Evolutionary conservation across 2,113 vertebrate genomes (phyloP).

Genomic region (Ahaetulla prasina): DNA sequence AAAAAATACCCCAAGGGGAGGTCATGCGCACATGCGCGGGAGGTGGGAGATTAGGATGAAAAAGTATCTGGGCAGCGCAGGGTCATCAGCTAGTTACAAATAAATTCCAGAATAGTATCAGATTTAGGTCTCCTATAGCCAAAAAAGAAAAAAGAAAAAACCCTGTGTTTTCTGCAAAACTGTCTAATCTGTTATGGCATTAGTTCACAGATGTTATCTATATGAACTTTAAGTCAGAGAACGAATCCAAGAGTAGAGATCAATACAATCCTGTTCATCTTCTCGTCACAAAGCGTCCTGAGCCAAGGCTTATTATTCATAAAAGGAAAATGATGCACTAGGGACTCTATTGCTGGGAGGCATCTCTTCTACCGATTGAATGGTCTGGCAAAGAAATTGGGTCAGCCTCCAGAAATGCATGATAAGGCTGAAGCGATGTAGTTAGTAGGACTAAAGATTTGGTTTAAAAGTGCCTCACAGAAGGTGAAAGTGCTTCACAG

Average conservation of each 20-base stretch:
- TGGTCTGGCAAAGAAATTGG: background rate
- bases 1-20: too few relatives aligned
- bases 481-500: background rate
- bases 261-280: slow-evolving; percentile 14
- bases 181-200: background rate
- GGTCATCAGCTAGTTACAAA: background rate
- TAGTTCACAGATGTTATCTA: background rate
- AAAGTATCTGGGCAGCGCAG: too few relatives aligned
- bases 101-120: background rate
- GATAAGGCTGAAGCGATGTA: background rate
- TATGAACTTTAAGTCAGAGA: background rate
- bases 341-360: slow-evolving; percentile 6
- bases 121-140: background rate
- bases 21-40: too few relatives aligned
- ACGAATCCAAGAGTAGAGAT: background rate
- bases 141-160: background rate
- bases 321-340: slow-evolving; percentile 25
- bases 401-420: slow-evolving; percentile 6
- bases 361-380: slow-evolving; percentile 17
- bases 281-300: slow-evolving; percentile 24
- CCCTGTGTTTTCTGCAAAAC: background rate
- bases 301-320: slow-evolving; percentile 16
- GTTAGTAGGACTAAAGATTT: background rate
- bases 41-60: too few relatives aligned
- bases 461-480: background rate